Evolutionary conservation across 2,797 vertebrate species (phyloP).

Genomic region (Acipenser transmontanus): DNA sequence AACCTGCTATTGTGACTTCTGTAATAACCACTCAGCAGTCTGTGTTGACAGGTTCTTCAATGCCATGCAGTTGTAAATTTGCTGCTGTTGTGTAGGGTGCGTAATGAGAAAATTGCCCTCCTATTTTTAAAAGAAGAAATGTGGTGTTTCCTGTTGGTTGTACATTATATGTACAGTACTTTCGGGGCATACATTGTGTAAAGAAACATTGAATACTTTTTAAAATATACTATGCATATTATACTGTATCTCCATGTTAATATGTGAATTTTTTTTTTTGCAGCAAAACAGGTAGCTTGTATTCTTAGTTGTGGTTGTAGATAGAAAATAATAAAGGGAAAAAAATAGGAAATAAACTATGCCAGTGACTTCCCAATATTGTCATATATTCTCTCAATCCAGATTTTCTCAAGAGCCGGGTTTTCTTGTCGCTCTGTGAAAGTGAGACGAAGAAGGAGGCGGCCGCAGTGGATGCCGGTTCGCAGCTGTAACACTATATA

Average conservation of each 20-base stretch:
- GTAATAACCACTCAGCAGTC: background rate
- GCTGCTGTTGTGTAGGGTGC: background rate
- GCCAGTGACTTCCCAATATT: background rate
- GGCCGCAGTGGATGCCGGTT: background rate
- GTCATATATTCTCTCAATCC: too few species aligned
- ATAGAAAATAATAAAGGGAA: background rate
- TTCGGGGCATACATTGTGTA: too few species aligned
- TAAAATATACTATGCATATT: too few species aligned
- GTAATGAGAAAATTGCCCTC: too few species aligned
- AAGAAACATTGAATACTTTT: too few species aligned
- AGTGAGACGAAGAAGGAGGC: background rate
- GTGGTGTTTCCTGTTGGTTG: too few species aligned
- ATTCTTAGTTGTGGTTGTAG: background rate
- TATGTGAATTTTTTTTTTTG: too few species aligned
- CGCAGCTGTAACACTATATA: conserved; percentile 3
- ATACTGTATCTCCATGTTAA: too few species aligned
- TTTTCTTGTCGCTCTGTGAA: conserved; percentile 8
- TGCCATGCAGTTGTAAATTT: background rate
- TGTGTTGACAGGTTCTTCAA: background rate
- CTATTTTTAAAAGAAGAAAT: too few species aligned
- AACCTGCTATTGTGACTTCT: background rate
- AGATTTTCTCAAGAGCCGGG: background rate
- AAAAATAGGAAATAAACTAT: background rate
- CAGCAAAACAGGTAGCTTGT: background rate
- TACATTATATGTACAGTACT: too few species aligned